Percentiles rank a stretch among this genome's conserved stretches.
Evolutionary conservation across 2,113 vertebrate genomes (phyloP).

Genomic region (Chamaetylas fuelleborni): DNA sequence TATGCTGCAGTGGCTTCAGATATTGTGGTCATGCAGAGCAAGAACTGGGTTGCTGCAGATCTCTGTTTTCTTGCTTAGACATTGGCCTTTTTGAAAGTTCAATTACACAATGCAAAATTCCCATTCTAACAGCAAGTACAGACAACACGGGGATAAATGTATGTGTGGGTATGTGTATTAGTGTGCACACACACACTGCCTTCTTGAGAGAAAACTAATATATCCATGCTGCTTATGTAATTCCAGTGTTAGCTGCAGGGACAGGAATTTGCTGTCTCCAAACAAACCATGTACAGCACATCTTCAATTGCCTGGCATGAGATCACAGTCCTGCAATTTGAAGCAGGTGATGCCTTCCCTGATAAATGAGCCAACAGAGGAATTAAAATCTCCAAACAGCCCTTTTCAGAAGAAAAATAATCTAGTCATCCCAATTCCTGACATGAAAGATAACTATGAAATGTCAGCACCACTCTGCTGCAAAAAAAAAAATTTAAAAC

Average conservation of each 20-base stretch:
- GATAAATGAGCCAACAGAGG: background rate
- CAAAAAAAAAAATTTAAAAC: background rate
- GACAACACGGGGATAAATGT: too few relatives aligned
- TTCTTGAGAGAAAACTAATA: background rate
- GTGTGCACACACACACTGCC: background rate
- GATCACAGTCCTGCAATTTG: background rate
- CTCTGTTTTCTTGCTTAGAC: background rate
- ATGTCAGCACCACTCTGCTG: background rate
- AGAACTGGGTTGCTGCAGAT: background rate
- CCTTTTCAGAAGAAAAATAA: background rate
- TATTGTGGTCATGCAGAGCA: background rate
- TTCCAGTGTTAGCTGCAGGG: background rate
- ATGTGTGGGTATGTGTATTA: background rate
- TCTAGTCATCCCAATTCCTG: background rate
- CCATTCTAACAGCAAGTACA: background rate
- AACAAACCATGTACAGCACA: background rate
- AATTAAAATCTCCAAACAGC: background rate
- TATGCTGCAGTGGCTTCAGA: background rate
- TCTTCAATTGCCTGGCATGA: background rate
- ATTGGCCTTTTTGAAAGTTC: background rate
- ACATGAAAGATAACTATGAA: background rate
- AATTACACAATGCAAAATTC: background rate
- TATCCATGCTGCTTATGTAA: background rate
- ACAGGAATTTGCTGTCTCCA: background rate
- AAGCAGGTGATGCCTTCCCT: background rate